phyloP scores from a whole-genome alignment of 2,113 vertebrate genomes.

The Cyanistes caeruleus region DNA sequence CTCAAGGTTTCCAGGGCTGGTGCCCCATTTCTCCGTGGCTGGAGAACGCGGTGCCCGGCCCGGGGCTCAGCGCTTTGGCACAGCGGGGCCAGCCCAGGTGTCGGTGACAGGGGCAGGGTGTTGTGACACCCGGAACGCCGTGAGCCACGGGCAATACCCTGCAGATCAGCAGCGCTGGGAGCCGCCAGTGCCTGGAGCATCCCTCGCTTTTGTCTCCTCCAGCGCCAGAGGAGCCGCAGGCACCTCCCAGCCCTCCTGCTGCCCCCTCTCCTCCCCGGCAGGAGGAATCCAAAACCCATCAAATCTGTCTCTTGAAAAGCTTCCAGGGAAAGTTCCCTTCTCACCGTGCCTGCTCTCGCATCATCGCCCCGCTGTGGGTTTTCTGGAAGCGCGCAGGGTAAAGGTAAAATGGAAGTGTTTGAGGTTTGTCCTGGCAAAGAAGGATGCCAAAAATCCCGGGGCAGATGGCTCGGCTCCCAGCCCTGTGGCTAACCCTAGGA shows the following conservation, averaged over 20 bases:
- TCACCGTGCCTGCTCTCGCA: background rate
- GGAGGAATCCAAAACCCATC: background rate
- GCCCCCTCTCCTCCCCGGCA: background rate
- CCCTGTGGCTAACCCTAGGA: background rate
- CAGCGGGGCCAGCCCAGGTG: background rate
- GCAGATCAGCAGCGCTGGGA: background rate
- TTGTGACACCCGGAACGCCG: rapidly evolving
- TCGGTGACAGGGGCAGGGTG: background rate
- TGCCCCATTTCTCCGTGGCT: background rate
- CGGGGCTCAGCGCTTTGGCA: background rate
- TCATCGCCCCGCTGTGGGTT: rapidly evolving
- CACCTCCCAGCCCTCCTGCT: background rate
- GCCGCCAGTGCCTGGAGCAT: background rate
- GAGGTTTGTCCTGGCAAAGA: background rate
- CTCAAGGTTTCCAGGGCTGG: background rate
- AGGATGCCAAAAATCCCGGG: background rate
- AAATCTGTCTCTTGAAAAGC: background rate
- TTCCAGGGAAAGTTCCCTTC: background rate
- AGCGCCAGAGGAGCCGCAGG: background rate
- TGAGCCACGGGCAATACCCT: constrained; percentile 6
- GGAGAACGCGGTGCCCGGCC: background rate
- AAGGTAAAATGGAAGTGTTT: background rate
- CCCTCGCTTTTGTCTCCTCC: background rate
- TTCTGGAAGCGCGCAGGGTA: rapidly evolving
- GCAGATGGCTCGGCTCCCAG: background rate